Evolutionary conservation across 2,888 invertebrate species (phyloP).

Genomic region (Eugnorisma glareosa): DNA sequence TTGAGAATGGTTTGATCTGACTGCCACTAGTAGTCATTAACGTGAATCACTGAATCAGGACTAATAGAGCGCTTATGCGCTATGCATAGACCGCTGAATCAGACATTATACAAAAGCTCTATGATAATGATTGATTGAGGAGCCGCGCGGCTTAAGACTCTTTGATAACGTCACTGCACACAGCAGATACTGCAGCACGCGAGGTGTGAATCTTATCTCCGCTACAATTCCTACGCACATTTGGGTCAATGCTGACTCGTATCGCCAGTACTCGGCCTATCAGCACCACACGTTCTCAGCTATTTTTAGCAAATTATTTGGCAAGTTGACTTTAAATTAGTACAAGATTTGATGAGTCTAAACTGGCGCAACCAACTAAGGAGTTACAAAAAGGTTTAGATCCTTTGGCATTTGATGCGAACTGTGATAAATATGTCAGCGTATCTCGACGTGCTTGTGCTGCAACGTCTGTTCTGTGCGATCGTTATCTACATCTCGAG

Average conservation of each 20-base stretch:
- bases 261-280: slow-evolving; percentile 1
- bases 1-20: not conserved
- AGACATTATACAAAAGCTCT: not conserved
- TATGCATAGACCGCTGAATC: no score
- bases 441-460: not conserved
- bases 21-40: not conserved
- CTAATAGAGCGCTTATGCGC: not conserved
- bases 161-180: not conserved
- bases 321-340: slow-evolving; percentile 1
- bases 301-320: slow-evolving; percentile 24
- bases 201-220: slow-evolving; percentile 37
- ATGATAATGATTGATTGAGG: slow-evolving; percentile 1
- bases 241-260: slow-evolving; percentile 52
- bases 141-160: not conserved
- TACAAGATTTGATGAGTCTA: not conserved
- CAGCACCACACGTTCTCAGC: not conserved
- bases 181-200: not conserved
- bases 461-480: not conserved
- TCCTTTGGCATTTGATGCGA: not conserved
- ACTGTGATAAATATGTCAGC: not conserved
- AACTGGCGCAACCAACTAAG: not conserved
- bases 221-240: slow-evolving; percentile 30
- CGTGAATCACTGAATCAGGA: not conserved
- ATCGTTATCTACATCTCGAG: not conserved
- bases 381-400: not conserved